Evolutionary conservation across 23 tunicate genomes (phyloP).

Genomic region (Styela plicata): DNA sequence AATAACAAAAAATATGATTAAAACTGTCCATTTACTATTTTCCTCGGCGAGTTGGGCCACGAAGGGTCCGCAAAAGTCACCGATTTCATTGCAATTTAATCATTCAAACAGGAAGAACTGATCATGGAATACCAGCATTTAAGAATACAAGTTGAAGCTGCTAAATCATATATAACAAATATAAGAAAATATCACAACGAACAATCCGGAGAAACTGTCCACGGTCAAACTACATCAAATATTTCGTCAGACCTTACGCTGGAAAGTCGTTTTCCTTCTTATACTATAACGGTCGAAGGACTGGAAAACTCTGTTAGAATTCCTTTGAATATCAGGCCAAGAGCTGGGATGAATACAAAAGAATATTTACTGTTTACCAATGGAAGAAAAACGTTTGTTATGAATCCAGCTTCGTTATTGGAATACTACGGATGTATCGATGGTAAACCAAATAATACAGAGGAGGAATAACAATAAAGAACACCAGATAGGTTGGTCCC

Average conservation of each 20-base stretch:
- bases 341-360: constrained; percentile 68
- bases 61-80: too few species aligned
- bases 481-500: constrained; percentile 6
- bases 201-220: neutral
- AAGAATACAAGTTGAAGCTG: constrained; percentile 36
- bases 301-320: constrained; percentile 32
- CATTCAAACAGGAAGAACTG: constrained; percentile 47
- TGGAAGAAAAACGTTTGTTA: constrained; percentile 55
- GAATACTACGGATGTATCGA: constrained; percentile 22
- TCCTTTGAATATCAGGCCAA: constrained; percentile 40
- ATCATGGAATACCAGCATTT: constrained; percentile 33
- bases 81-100: too few species aligned
- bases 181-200: neutral
- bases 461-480: neutral
- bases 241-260: neutral
- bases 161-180: constrained; percentile 31
- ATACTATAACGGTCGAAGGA: constrained; percentile 9
- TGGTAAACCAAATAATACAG: neutral
- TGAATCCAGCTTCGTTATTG: neutral
- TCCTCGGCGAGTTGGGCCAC: too few species aligned
- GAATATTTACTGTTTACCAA: constrained; percentile 64
- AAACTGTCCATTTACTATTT: too few species aligned
- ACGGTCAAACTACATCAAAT: neutral
- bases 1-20: too few species aligned
- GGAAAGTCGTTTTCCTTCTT: constrained; percentile 18